phyloP scores from a whole-genome alignment of 2,888 invertebrate genomes.

The Cheilosia soror region DNA sequence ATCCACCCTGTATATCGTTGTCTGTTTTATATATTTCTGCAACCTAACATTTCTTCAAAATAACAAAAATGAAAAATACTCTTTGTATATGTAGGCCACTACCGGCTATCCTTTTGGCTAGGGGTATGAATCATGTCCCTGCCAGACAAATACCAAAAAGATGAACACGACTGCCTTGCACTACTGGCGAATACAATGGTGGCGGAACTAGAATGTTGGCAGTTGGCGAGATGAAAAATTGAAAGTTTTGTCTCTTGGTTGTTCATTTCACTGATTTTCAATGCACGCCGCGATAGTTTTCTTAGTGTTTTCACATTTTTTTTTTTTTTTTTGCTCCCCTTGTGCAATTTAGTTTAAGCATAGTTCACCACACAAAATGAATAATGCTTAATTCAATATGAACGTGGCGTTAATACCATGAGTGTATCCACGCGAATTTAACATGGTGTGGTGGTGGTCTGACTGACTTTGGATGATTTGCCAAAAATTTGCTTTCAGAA shows the following conservation, averaged over 20 bases:
- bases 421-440: conserved; percentile 29
- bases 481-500: conserved; percentile 52
- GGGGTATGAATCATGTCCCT: conserved; percentile 73
- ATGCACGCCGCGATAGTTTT: conserved; percentile 55
- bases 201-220: conserved; percentile 74
- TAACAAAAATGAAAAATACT: conserved; percentile 20
- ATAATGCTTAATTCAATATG: conserved; percentile 56
- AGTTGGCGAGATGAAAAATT: conserved; percentile 71
- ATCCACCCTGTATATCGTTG: conserved; percentile 11
- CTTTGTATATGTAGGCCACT: conserved; percentile 66
- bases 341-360: conserved; percentile 34
- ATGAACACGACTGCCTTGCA: conserved; percentile 56
- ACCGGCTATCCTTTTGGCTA: conserved; percentile 72
- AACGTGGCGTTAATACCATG: conserved; percentile 46
- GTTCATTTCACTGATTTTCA: conserved; percentile 66
- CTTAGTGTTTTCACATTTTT: conserved; percentile 10
- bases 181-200: conserved; percentile 49
- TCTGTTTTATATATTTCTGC: not conserved
- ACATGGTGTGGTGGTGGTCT: conserved; percentile 42
- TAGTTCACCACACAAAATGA: conserved; percentile 27
- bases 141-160: conserved; percentile 61
- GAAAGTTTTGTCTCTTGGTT: conserved; percentile 70
- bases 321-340: conserved; percentile 38
- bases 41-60: conserved; percentile 47
- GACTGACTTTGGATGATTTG: conserved; percentile 66